These are phyloP conservation scores for Tricholauxania praeusta DNA, from an alignment of 2,888 invertebrate species.

Conservation along the genomic window DNA sequence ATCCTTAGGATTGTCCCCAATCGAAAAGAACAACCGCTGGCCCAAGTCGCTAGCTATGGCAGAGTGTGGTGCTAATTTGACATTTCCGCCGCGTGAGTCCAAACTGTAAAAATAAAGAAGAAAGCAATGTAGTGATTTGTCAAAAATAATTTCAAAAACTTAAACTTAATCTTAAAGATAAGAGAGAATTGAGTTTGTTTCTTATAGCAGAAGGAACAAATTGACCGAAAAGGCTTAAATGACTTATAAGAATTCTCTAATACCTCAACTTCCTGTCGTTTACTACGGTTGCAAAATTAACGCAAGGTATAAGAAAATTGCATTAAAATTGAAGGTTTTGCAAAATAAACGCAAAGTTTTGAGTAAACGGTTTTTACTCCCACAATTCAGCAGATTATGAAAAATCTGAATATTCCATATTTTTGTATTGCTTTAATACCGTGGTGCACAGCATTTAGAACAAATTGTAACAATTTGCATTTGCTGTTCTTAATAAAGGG, in stretches of 20 bases:
- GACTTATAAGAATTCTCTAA: too few relatives aligned
- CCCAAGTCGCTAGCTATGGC: conserved; percentile 84
- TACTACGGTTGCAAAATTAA: too few relatives aligned
- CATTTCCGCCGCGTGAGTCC: conserved; percentile 81
- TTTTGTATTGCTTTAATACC: too few relatives aligned
- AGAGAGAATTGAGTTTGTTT: background rate
- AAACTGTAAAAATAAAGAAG: conserved; percentile 70
- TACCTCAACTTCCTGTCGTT: too few relatives aligned
- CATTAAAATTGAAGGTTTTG: too few relatives aligned
- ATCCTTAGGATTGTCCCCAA: conserved; percentile 78
- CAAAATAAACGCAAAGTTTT: too few relatives aligned
- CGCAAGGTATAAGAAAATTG: too few relatives aligned
- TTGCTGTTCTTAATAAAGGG: conserved; percentile 53
- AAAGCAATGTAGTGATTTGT: background rate
- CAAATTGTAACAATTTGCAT: conserved; percentile 62
- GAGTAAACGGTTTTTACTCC: too few relatives aligned
- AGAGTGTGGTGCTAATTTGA: conserved; percentile 78
- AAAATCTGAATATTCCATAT: too few relatives aligned
- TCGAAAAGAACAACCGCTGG: conserved; percentile 79
- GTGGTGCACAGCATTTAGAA: conserved; percentile 51
- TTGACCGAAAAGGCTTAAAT: too few relatives aligned
- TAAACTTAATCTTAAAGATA: conserved; percentile 22
- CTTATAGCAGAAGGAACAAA: too few relatives aligned
- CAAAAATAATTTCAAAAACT: conserved; percentile 26
- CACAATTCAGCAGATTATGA: too few relatives aligned